Base-by-base conservation (phyloP, 2,888 invertebrate species). In the Spodoptera littoralis region DNA sequence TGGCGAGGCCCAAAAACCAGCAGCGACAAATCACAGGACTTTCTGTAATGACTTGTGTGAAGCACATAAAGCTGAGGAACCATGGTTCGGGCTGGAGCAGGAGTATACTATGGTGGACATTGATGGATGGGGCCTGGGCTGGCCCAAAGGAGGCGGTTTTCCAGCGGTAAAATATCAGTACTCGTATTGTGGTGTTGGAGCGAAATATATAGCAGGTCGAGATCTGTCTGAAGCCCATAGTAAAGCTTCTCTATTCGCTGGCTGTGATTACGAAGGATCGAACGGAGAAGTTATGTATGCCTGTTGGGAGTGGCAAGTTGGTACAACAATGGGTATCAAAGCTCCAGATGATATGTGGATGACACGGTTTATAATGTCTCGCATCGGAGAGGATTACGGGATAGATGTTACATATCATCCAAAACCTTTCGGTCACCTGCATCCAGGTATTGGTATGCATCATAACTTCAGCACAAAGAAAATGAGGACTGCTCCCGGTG, bases 261-360 rank as follows among this genome's bases (percentile, higher is more conserved):
- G 99, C 49, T 95, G 99, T 69, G 97, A 98, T 81, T 97, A 99
- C 79, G 96, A 97, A 74, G 99, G 99, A 43, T 98, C 97, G 43
- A 99, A 99, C 88, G 99, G 99, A 5, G 99, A 99, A 94, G 99
- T 99, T 30, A 98, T 99, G 99, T 98, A 97, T 24, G 97, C 97
- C 36, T 98, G 98, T 95, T 98, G 98, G 98, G 97, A 98, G 88
- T 98, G 96, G 91, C 98, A 98, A 90, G 96, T 99, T 12, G 99
- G 99, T 3, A 98, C 98, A 0, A 97, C 98, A 74, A 95, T 96
- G 69, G 99, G 99, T 0, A 98, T 98, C 69, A 95, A 95, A 54
- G 96, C 96, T 70, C 96, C 97, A 5, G 98, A 98, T 85, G 97
- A 98, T 83, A 88, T 98, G 60, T 98, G 98, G 98, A 95, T 98